Percentiles rank a stretch among this genome's conserved stretches.
phyloP scores from a whole-genome alignment of 2,797 vertebrate species.

The Poeciliopsis infans region DNA sequence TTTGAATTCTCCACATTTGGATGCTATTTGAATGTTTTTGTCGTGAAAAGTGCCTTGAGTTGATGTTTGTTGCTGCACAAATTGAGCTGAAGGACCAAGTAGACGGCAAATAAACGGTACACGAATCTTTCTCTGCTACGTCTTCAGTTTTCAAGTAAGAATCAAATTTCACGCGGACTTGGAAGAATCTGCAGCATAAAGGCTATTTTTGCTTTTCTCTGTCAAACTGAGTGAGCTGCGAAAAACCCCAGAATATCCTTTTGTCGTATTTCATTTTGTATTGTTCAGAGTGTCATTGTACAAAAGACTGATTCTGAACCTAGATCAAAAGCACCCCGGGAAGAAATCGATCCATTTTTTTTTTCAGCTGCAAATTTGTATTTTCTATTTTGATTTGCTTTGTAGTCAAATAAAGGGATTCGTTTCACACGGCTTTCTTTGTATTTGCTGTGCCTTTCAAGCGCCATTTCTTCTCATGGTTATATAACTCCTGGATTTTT shows the following conservation, averaged over 20 bases:
- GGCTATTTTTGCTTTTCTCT: neutral
- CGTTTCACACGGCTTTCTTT: neutral
- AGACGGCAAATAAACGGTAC: neutral
- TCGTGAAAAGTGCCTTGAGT: neutral
- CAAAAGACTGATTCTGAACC: conserved; percentile 7
- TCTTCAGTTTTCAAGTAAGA: neutral
- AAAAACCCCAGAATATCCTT: conserved; percentile 1
- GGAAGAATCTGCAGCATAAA: conserved; percentile 18
- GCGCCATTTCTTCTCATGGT: neutral
- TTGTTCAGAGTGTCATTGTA: conserved; percentile 11
- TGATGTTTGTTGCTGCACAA: neutral
- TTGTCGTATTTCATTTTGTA: conserved; percentile 20
- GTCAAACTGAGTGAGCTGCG: neutral
- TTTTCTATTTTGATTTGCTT: conserved; percentile 8
- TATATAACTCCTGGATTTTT: neutral
- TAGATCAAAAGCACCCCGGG: neutral
- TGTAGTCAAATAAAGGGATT: conserved; percentile 5
- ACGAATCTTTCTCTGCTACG: neutral
- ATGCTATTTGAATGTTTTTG: neutral
- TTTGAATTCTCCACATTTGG: neutral
- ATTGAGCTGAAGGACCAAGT: neutral
- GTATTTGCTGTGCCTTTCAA: conserved; percentile 3
- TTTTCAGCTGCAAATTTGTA: neutral
- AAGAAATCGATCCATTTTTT: neutral
- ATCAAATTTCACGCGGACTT: conserved; percentile 7